Conservation (phyloP, 2,888 invertebrate species). For the Hydropsyche betteni region DNA sequence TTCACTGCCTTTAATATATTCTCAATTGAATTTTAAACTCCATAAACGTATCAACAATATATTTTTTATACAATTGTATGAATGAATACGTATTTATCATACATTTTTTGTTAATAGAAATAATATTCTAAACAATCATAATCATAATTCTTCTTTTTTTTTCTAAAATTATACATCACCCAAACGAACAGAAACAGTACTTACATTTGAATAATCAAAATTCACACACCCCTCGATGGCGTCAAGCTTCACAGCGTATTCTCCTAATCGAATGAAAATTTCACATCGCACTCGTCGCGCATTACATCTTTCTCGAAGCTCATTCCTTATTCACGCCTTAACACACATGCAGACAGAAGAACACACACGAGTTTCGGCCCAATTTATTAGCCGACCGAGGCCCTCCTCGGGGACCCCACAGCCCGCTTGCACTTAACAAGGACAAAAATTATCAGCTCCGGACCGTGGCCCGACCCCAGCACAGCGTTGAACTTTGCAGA, state of each 20-base stretch:
- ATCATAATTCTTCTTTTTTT: no score
- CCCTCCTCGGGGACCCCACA: not conserved
- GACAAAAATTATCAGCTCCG: conserved; percentile 41
- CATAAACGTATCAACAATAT: no score
- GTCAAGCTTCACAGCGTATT: conserved; percentile 4
- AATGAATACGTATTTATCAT: no score
- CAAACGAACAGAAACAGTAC: no score
- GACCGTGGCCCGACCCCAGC: conserved; percentile 26
- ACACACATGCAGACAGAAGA: not conserved
- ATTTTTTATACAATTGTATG: no score
- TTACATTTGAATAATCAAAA: no score
- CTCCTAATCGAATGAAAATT: conserved; percentile 48
- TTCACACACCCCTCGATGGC: not conserved
- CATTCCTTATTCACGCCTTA: conserved; percentile 42
- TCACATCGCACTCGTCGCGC: conserved; percentile 41
- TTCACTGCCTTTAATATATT: no score
- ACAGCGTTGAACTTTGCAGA: conserved; percentile 24
- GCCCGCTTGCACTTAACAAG: conserved; percentile 42
- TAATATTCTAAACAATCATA: no score
- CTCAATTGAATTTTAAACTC: no score
- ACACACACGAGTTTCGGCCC: conserved; percentile 18
- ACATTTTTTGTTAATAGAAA: no score
- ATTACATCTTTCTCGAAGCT: conserved; percentile 36
- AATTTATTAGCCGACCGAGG: conserved; percentile 36
- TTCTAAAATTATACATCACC: no score